phyloP scores from a whole-genome alignment of 2,113 vertebrate species.

The Nanger granti region DNA sequence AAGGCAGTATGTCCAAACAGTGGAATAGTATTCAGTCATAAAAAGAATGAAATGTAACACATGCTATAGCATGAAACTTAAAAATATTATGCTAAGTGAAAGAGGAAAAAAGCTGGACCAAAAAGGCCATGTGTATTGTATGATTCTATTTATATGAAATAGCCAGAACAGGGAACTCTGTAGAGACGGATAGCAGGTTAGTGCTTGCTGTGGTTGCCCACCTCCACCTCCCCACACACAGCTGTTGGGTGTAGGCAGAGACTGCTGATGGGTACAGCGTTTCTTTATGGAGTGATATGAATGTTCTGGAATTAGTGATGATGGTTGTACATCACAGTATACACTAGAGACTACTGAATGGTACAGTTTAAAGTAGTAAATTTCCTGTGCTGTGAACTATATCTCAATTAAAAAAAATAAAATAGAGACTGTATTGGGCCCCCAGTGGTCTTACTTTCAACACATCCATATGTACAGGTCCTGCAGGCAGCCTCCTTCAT shows the following conservation, averaged over 20 bases:
- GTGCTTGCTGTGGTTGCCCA: not conserved
- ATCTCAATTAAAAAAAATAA: not conserved
- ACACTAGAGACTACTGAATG: not conserved
- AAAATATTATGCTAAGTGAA: not conserved
- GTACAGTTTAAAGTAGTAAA: not conserved
- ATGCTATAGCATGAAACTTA: not conserved
- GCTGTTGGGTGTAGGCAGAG: not conserved
- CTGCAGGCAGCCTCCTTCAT: not conserved
- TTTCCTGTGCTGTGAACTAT: not conserved
- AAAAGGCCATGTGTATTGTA: not conserved
- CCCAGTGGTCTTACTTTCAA: not conserved
- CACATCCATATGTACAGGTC: accelerated
- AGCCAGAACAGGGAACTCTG: not conserved
- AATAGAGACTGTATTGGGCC: not conserved
- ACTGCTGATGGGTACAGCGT: not conserved
- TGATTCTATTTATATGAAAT: not conserved
- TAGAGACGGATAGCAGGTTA: not conserved
- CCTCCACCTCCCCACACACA: not conserved
- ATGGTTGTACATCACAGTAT: not conserved
- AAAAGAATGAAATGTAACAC: not conserved
- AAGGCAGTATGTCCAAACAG: not conserved
- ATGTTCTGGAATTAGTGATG: not conserved
- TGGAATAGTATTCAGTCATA: not conserved
- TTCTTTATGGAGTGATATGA: not conserved
- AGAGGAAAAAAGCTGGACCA: not conserved